These are phyloP conservation scores for Edolisoma coerulescens DNA, from an alignment of 2,113 vertebrate species.

Conservation along the genomic window DNA sequence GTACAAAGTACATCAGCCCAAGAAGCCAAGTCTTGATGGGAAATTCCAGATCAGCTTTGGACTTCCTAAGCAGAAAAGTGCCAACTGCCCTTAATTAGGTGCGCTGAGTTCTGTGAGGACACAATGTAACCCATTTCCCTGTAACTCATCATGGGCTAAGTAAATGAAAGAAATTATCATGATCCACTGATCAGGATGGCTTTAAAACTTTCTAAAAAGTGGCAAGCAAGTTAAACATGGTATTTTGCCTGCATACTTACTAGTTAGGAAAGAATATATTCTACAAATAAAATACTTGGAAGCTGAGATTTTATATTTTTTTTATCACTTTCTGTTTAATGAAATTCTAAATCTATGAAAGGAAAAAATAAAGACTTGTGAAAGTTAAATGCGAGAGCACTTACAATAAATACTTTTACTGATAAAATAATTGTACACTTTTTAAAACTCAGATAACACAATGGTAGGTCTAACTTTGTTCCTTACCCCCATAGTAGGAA, in stretches of 20 bases:
- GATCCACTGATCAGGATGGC: neutral
- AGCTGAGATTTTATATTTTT: neutral
- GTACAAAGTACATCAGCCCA: neutral
- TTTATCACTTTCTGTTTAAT: neutral
- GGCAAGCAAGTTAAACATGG: neutral
- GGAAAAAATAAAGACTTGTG: neutral
- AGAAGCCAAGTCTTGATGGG: neutral
- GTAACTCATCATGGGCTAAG: neutral
- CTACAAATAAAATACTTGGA: neutral
- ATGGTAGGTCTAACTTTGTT: neutral
- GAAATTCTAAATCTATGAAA: neutral
- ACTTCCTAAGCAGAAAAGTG: neutral
- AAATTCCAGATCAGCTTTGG: neutral
- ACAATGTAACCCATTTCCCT: neutral
- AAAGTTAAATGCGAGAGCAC: neutral
- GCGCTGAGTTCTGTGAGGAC: neutral
- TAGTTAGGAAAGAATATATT: neutral
- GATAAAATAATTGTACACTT: neutral
- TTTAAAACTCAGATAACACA: neutral
- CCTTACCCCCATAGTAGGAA: neutral
- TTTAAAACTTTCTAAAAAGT: neutral
- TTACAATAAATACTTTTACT: neutral
- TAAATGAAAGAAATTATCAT: neutral
- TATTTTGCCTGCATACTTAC: neutral
- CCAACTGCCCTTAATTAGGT: neutral